A percentile compares a stretch with the other conserved stretches of the same genome.
phyloP scores from a whole-genome alignment of 1,140 invertebrate species.

The Ctenoplectra terminalis region DNA sequence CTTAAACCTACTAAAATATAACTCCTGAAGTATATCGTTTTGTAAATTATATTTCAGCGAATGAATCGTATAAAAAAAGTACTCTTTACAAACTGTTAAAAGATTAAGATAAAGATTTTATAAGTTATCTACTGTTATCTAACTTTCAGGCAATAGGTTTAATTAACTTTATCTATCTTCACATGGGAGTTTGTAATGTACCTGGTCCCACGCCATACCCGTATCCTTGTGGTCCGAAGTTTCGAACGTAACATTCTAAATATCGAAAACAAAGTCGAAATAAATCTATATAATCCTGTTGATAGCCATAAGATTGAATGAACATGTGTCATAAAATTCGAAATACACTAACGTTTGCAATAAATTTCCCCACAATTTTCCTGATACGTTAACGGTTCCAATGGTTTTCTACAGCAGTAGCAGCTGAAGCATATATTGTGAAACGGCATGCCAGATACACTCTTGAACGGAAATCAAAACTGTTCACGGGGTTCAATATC shows the following conservation, averaged over 20 bases:
- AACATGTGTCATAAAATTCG: slow-evolving; percentile 2
- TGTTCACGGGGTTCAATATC: not conserved
- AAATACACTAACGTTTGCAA: slow-evolving; percentile 81
- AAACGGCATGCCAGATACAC: slow-evolving; percentile 79
- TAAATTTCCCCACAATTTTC: slow-evolving; percentile 83
- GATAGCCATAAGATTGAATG: slow-evolving; percentile 1
- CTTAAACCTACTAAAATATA: too few relatives aligned
- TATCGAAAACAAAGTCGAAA: slow-evolving; percentile 13
- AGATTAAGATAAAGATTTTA: not conserved
- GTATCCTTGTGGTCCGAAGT: slow-evolving; percentile 78
- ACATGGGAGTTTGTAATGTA: slow-evolving; percentile 76
- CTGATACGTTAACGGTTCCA: slow-evolving; percentile 81
- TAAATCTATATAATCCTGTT: not conserved
- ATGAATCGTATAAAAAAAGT: not conserved
- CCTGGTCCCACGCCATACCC: slow-evolving; percentile 75
- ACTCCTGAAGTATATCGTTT: not conserved
- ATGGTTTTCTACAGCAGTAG: slow-evolving; percentile 82
- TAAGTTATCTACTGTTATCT: not conserved
- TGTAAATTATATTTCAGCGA: not conserved
- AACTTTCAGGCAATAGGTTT: not conserved
- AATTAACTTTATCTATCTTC: slow-evolving; percentile 39
- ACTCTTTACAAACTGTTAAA: not conserved
- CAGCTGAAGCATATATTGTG: slow-evolving; percentile 83
- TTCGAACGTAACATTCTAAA: slow-evolving; percentile 77
- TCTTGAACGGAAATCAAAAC: slow-evolving; percentile 55